Evolutionary conservation across 1,140 invertebrate genomes (phyloP), one percentile per base, ranked within the genome.

Genomic region (Drosophila pachea): DNA sequence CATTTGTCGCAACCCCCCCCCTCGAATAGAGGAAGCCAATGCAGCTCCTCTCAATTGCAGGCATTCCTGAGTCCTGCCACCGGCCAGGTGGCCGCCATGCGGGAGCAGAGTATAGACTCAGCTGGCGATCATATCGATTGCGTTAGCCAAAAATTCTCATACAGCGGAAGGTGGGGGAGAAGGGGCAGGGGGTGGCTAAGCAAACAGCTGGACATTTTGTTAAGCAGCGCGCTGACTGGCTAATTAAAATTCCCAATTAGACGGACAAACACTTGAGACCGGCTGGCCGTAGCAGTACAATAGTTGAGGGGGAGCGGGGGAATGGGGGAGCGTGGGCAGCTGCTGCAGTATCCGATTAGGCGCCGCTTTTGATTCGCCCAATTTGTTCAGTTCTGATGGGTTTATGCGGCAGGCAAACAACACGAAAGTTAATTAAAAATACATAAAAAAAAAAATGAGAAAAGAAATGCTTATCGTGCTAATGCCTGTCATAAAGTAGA

Each of bases 241-340:
- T 84, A 83, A 83, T 83, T 83, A 83, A 83, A 83, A 84, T 83
- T 83, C 78, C 53, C 76, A 83, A 83, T 83, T 83, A 79, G 66
- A 70, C 68, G 69, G 76, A 76, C 78, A 82, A 83, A 75, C 79
- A 83, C 78, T 83, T 76, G 75, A 83, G 71, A 73, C 64, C 4
- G 42, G 16, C 38, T 14, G 12, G 45, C 33, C 7, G 22, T 14
- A 42, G 40, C 42, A 29, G 40, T 2, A 3, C 22, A 22, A n/a
- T n/a, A n/a, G n/a, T n/a, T n/a, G 38, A 40, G 38, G 5, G 5
- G 38, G 0, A n/a, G 12, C 12, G 14, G n/a, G 7, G 14, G 40
- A 3, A 22, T 1, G 22, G 40, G 12, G 38, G 3, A n/a, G 12
- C 12, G 14, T n/a, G 7, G 14, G 40, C 40, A 14, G 40, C 7